phyloP scores from a whole-genome alignment of 2,888 invertebrate genomes.

The Macaria notata region DNA sequence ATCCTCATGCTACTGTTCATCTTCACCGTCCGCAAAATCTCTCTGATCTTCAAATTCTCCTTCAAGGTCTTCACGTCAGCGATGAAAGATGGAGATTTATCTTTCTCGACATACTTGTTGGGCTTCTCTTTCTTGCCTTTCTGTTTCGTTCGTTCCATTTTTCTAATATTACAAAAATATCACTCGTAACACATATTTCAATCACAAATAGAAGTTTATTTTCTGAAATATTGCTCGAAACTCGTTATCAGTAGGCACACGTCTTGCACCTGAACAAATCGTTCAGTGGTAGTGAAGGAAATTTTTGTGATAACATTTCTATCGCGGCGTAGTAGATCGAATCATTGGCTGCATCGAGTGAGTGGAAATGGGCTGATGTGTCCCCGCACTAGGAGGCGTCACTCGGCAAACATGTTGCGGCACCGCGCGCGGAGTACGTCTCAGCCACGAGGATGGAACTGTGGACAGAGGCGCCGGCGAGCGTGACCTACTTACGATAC shows the following conservation, averaged over 20 bases:
- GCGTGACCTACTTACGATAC: too few relatives aligned
- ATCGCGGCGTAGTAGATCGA: slow-evolving; percentile 49
- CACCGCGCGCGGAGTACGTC: too few relatives aligned
- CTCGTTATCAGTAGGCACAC: slow-evolving; percentile 51
- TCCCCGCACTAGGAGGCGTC: too few relatives aligned
- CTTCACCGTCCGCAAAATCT: slow-evolving; percentile 70
- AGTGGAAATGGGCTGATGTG: slow-evolving; percentile 1
- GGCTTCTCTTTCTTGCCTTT: slow-evolving; percentile 62
- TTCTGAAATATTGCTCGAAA: slow-evolving; percentile 1
- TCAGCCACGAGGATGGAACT: too few relatives aligned
- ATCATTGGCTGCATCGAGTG: slow-evolving; percentile 25
- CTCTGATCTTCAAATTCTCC: slow-evolving; percentile 71
- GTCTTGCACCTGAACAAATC: slow-evolving; percentile 68
- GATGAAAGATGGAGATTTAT: slow-evolving; percentile 51
- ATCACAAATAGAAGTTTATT: slow-evolving; percentile 29
- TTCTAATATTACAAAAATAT: slow-evolving; percentile 21
- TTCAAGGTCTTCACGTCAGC: slow-evolving; percentile 65
- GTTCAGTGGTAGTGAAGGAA: slow-evolving; percentile 58
- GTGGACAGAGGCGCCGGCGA: too few relatives aligned
- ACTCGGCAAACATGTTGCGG: too few relatives aligned
- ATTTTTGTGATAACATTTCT: slow-evolving; percentile 51
- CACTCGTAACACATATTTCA: slow-evolving; percentile 30
- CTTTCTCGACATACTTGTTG: slow-evolving; percentile 52
- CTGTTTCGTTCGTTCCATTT: slow-evolving; percentile 64
- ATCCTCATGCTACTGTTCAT: slow-evolving; percentile 72